Conservation (phyloP, 2,797 vertebrate genomes). For the Myotis findleyi region DNA sequence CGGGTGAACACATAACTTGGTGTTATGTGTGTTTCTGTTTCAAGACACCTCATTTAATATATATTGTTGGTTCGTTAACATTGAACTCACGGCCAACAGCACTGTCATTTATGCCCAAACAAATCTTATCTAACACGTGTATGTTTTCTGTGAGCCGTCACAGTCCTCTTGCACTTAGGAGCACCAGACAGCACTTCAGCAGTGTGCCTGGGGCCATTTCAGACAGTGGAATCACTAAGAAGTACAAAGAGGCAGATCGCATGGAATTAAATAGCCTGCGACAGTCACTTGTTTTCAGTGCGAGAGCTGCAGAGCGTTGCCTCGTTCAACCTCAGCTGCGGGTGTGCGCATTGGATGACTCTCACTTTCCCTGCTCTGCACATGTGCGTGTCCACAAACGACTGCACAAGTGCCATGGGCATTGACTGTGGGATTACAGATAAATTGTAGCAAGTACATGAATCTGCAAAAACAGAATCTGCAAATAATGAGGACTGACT, state of each 20-base stretch:
- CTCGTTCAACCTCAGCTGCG: background rate
- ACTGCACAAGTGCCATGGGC: background rate
- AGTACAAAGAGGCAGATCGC: background rate
- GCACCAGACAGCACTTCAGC: background rate
- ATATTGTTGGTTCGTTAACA: background rate
- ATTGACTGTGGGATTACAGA: background rate
- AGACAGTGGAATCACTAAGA: background rate
- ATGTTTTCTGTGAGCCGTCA: background rate
- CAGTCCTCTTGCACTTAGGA: background rate
- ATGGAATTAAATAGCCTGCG: background rate
- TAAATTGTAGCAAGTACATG: background rate
- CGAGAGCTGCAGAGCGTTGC: fast-evolving
- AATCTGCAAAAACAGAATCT: background rate
- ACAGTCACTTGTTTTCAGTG: background rate
- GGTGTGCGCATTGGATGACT: background rate
- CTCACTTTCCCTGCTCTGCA: background rate
- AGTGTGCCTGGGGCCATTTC: background rate
- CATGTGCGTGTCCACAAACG: background rate
- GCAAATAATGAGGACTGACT: background rate
- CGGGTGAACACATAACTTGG: background rate
- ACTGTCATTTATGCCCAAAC: background rate
- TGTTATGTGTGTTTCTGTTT: background rate
- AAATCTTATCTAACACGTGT: background rate
- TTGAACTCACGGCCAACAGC: background rate
- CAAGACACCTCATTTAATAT: background rate